Base-by-base conservation (phyloP, 2,113 vertebrate genomes). In the Prinia subflava region DNA sequence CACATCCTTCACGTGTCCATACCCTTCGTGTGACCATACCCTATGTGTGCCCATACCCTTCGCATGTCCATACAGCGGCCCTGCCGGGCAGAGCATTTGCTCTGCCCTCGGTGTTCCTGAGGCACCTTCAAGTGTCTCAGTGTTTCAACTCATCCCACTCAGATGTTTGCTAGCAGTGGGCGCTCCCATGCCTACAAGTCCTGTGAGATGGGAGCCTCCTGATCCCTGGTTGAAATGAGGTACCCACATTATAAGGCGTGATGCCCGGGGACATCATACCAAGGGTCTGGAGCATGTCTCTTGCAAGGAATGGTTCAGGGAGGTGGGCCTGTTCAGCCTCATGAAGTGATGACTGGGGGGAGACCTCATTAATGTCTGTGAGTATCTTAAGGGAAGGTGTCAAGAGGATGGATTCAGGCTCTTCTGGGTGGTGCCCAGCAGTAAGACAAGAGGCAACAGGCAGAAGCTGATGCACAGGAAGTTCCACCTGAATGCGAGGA, bases 31-130 rank as follows among this genome's bases (percentile, higher is more conserved):
- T 33, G 50, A 25, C 21, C 18, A 1, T n/a, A 7, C 3, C 7
- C 30, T 4, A 0, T 3, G 9, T 27, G 50, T 42, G 33, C 7
- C 33, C 53, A 0, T 14, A 2, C 15, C 15, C 21, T 2, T 0
- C 8, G 11, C 12, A 30, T 52, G 20, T 31, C 33, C 24, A 0
- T 31, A 7, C 7, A 23, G 44, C 37, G 15, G 27, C 33, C 33
- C 19, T 9, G 28, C 28, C 15, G 15, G 6, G 23, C 44, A 33
- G 27, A 37, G 73, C 42, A 0, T 6, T 16, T 30, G 15, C 13
- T 42, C 35, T 41, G 11, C 6, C 3, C 0, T 7, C 3, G 11
- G 31, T 42, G 13, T 9, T 25, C 18, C 8, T 23, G 57, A 42
- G 35, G 31, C 27, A 16, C 8, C 5, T 15, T 5, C 31, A 13